phyloP scores from a whole-genome alignment of 2,113 vertebrate species.

The Balaenoptera acutorostrata region DNA sequence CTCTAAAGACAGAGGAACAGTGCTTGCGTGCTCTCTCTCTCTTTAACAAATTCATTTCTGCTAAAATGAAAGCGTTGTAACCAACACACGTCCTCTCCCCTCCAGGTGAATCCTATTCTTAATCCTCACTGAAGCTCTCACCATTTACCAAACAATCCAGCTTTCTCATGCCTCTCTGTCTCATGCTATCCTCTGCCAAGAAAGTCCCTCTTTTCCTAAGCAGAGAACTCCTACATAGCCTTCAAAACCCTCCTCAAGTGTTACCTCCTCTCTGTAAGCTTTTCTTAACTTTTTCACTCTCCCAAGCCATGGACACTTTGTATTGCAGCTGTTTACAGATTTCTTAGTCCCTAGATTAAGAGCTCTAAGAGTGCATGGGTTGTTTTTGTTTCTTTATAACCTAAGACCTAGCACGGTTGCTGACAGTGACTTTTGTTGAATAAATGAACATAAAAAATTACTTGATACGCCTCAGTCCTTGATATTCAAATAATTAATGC shows the following conservation, averaged over 20 bases:
- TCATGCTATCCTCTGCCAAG: background rate
- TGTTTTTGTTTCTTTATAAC: background rate
- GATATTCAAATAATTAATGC: background rate
- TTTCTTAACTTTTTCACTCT: background rate
- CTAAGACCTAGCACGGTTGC: background rate
- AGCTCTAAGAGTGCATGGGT: background rate
- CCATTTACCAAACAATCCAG: background rate
- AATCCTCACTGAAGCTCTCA: background rate
- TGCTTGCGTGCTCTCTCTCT: fast-evolving
- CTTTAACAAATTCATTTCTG: background rate
- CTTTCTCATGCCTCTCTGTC: background rate
- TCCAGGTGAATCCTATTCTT: background rate
- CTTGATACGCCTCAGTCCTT: background rate
- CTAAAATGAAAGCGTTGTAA: background rate
- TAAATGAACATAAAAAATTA: background rate
- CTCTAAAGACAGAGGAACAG: background rate
- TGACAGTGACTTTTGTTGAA: background rate
- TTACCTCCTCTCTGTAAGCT: background rate
- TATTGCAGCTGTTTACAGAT: background rate
- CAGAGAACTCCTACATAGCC: background rate
- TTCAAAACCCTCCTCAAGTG: background rate
- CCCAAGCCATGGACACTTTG: background rate
- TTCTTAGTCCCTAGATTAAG: background rate
- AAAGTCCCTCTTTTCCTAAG: background rate
- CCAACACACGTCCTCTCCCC: background rate